Evolutionary conservation across 2,888 invertebrate genomes (phyloP).

Genomic region (Parnassius smintheus): DNA sequence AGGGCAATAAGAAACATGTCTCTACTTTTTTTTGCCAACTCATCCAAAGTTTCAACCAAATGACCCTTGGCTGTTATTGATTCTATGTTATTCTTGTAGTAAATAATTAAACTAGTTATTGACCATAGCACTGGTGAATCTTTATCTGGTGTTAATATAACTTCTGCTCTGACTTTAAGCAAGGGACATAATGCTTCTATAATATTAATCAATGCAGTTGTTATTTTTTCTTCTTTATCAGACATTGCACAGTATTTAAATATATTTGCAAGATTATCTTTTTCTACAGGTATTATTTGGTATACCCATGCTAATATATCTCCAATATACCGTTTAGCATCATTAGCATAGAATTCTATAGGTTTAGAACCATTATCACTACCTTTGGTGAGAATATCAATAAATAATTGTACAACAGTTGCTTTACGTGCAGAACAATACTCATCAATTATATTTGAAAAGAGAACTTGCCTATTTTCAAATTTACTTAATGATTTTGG

Average conservation of each 20-base stretch:
- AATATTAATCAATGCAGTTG: slow-evolving; percentile 87
- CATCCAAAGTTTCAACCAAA: slow-evolving; percentile 88
- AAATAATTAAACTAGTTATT: slow-evolving; percentile 92
- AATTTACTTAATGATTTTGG: slow-evolving; percentile 93
- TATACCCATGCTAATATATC: slow-evolving; percentile 99
- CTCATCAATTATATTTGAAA: slow-evolving; percentile 98
- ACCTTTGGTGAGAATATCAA: slow-evolving; percentile 97
- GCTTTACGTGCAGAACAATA: slow-evolving; percentile 93
- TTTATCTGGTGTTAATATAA: slow-evolving; percentile 91
- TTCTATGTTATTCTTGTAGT: slow-evolving; percentile 92
- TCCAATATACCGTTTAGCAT: slow-evolving; percentile 93
- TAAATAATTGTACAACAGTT: slow-evolving; percentile 93
- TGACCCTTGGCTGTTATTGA: slow-evolving; percentile 82
- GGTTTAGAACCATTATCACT: slow-evolving; percentile 89
- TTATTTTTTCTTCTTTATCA: slow-evolving; percentile 85
- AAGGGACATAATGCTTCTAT: slow-evolving; percentile 97
- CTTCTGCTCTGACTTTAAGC: slow-evolving; percentile 94
- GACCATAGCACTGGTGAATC: slow-evolving; percentile 93
- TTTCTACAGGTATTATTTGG: slow-evolving; percentile 92
- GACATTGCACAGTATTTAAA: slow-evolving; percentile 90
- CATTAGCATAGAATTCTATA: slow-evolving; percentile 97
- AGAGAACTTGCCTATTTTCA: slow-evolving; percentile 95
- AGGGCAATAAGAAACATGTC: slow-evolving; percentile 91
- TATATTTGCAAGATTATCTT: slow-evolving; percentile 90
- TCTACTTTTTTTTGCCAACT: slow-evolving; percentile 91